These are phyloP conservation scores for Lates calcarifer DNA, from an alignment of 2,113 vertebrate species.

Conservation along the genomic window DNA sequence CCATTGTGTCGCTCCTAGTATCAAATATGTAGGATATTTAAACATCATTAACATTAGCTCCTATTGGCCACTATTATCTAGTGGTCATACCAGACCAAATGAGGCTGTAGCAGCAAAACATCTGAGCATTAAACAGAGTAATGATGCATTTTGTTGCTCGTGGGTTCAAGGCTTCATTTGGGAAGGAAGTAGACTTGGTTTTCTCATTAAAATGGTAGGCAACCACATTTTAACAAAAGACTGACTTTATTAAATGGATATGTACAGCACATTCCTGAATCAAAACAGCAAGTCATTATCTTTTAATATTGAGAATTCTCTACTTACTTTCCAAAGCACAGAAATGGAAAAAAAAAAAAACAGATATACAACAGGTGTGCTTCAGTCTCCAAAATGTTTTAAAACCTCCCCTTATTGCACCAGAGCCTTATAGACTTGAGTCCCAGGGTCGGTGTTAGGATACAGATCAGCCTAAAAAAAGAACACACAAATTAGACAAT, in stretches of 20 bases:
- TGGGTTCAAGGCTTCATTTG: too few species aligned
- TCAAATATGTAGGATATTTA: too few species aligned
- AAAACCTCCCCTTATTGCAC: conserved; percentile 60
- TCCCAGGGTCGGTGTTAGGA: conserved; percentile 14
- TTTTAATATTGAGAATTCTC: conserved; percentile 22
- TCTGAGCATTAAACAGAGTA: too few species aligned
- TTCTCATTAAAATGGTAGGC: background rate
- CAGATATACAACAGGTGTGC: conserved; percentile 55
- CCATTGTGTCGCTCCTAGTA: too few species aligned
- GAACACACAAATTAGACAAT: background rate
- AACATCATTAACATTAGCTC: too few species aligned
- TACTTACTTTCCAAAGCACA: background rate
- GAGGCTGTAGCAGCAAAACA: too few species aligned
- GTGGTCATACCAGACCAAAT: too few species aligned
- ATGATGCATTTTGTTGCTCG: too few species aligned
- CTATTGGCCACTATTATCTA: too few species aligned
- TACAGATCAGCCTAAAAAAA: conserved; percentile 7
- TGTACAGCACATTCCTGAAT: conserved; percentile 71
- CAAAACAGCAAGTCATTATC: conserved; percentile 43
- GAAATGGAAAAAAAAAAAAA: too few species aligned
- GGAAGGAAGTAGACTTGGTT: too few species aligned
- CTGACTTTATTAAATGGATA: conserved; percentile 71
- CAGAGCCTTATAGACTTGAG: conserved; percentile 40
- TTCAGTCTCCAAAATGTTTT: conserved; percentile 42
- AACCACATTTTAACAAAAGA: conserved; percentile 57